Base-by-base conservation (phyloP, 2,113 vertebrate genomes). In the Zootoca vivipara region DNA sequence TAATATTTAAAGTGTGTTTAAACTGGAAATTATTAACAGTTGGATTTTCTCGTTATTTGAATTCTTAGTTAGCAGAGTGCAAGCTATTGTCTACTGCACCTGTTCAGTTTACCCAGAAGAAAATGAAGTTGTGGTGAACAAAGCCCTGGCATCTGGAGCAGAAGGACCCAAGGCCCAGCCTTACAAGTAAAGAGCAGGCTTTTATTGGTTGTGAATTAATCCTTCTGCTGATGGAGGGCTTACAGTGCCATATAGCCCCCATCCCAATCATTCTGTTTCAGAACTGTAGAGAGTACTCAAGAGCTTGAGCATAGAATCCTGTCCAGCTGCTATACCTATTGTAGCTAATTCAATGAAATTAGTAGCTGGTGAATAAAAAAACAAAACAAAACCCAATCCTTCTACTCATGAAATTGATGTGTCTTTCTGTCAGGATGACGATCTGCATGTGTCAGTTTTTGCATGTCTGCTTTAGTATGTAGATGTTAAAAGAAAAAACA, bases 61-160 rank as follows among this genome's bases (percentile, higher is more conserved):
- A 35, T 94, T 89, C 78, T 93, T 82, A 99, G 98, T 99, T 95
- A 91, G 95, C 5, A 96, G 97, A 95, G 97, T 97, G 84, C 93
- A 96, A 95, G 96, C 96, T 13, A 93, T 99, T 93, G 97, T 99
- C 78, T 98, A 99, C 92, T 96, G 97, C 46, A 99, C 98, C 26
- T 98, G 97, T 84, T 99, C 98, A 0, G 56, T 97, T 78, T 97
- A 97, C 93, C 90, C 96, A 79, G 97, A 98, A 94, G 98, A 99
- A 97, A 99, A 99, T 33, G 98, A 98, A 91, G 92, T 88, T 26
- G 94, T 98, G 58, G 95, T 99, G 90, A 95, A 92, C 69, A 96
- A 96, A 90, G 98, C 97, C 26, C 94, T 99, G 93, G 94, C 97
- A 82, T 93, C 88, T 89, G 93, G 81, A 95, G 92, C 92, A 12